A percentile compares a stretch with the other conserved stretches of the same genome.
Evolutionary conservation across 2,113 vertebrate species (phyloP).

Genomic region (Seriola quinqueradiata): DNA sequence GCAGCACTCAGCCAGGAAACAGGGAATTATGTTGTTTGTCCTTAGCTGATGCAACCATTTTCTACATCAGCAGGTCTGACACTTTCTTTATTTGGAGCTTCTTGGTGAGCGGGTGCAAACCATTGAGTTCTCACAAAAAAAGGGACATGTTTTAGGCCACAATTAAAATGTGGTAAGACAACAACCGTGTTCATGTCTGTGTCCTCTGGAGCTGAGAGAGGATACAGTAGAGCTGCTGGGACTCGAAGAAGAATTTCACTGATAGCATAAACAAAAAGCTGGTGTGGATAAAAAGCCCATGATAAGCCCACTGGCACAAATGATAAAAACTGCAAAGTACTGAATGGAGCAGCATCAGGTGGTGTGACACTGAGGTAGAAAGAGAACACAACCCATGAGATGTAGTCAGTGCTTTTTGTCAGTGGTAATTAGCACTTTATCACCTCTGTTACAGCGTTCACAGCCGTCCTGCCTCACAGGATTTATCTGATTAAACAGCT

Average conservation of each 20-base stretch:
- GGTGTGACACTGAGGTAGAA: slow-evolving; percentile 5
- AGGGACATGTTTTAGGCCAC: background rate
- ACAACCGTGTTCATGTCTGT: slow-evolving; percentile 21
- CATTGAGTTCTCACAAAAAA: slow-evolving; percentile 14
- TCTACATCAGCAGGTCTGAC: slow-evolving; percentile 21
- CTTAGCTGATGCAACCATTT: slow-evolving; percentile 55
- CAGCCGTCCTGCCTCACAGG: background rate
- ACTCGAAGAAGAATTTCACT: slow-evolving; percentile 40
- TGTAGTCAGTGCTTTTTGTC: background rate
- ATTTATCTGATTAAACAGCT: background rate
- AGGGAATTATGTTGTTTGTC: slow-evolving; percentile 55
- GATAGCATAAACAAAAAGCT: slow-evolving; percentile 51
- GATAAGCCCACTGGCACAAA: slow-evolving; percentile 39
- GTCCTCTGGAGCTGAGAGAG: slow-evolving; percentile 34
- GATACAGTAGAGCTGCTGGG: slow-evolving; percentile 36
- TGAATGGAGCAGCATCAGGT: slow-evolving; percentile 11
- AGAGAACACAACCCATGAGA: background rate
- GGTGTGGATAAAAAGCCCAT: slow-evolving; percentile 36
- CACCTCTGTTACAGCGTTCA: background rate
- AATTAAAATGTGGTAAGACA: slow-evolving; percentile 54
- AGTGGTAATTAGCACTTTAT: slow-evolving; percentile 11
- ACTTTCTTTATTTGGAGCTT: background rate
- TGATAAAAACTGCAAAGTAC: background rate
- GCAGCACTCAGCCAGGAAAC: slow-evolving; percentile 21
- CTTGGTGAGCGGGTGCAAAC: background rate